A percentile compares a stretch with the other conserved stretches of the same genome.
These are phyloP conservation scores for Elymnias hypermnestra DNA, from an alignment of 1,140 invertebrate genomes.

Conservation along the genomic window DNA sequence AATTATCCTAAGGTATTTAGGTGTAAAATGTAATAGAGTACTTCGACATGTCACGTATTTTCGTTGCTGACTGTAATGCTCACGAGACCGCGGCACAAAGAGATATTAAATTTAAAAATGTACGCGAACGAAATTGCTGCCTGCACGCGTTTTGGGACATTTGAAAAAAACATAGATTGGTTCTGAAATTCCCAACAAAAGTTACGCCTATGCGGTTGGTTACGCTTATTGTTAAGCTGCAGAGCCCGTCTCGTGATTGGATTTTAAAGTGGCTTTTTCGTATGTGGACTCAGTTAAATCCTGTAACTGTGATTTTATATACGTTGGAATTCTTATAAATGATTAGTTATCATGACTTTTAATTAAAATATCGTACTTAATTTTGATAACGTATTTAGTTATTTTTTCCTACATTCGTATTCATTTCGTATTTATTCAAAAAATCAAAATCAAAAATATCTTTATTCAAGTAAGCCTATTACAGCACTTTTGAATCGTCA, in stretches of 20 bases:
- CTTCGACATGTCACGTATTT: neutral
- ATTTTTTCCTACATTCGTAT: too few species aligned
- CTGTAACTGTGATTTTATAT: neutral
- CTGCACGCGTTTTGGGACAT: constrained; percentile 15
- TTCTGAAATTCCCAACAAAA: constrained; percentile 9
- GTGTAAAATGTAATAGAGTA: too few species aligned
- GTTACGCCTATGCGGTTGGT: constrained; percentile 7
- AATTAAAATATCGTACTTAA: too few species aligned
- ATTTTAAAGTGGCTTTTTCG: constrained; percentile 11
- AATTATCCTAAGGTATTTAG: too few species aligned
- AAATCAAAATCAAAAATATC: too few species aligned
- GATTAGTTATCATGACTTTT: too few species aligned
- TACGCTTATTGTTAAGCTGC: constrained; percentile 10
- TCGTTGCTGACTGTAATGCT: neutral
- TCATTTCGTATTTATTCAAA: too few species aligned
- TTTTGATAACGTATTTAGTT: too few species aligned
- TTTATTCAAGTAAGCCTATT: too few species aligned
- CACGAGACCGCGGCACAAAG: constrained; percentile 23
- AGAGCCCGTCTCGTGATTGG: constrained; percentile 8
- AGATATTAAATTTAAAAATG: constrained; percentile 47
- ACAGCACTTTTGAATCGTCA: too few species aligned
- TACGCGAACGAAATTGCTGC: constrained; percentile 35
- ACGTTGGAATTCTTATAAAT: too few species aligned
- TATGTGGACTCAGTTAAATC: neutral
- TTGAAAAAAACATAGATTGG: constrained; percentile 18